These are phyloP conservation scores for Nilaparvata lugens DNA, from an alignment of 1,140 invertebrate species.

Conservation along the genomic window DNA sequence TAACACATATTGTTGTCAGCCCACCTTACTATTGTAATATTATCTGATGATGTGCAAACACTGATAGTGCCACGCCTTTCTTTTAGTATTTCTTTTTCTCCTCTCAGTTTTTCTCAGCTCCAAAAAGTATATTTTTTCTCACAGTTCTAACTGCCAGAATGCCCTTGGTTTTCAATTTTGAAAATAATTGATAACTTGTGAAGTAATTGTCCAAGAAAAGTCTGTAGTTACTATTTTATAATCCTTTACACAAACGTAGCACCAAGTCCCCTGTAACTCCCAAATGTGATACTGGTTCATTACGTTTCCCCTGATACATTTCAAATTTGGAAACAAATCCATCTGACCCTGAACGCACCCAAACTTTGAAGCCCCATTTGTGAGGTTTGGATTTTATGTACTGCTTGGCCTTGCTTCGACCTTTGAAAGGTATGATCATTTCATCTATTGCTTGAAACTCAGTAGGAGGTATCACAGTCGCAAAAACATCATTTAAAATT, in stretches of 20 bases:
- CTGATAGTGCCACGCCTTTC: no score
- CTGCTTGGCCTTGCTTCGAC: conserved; percentile 13
- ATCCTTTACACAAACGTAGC: conserved; percentile 10
- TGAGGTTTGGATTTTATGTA: conserved; percentile 31
- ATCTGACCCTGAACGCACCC: conserved; percentile 13
- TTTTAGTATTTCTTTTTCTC: no score
- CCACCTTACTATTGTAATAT: no score
- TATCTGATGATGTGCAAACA: no score
- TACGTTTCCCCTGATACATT: conserved; percentile 21
- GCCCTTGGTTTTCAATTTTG: no score
- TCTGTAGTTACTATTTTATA: conserved; percentile 19
- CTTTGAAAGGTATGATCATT: conserved; percentile 24
- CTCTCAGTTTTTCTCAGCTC: no score
- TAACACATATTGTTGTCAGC: no score
- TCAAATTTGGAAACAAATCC: conserved; percentile 25
- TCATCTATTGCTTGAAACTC: conserved; percentile 26
- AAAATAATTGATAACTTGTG: no score
- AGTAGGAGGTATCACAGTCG: conserved; percentile 25
- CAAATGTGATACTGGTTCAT: neutral
- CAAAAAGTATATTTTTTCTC: no score
- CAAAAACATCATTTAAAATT: conserved; percentile 22
- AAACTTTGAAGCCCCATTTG: conserved; percentile 29
- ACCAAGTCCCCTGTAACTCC: conserved; percentile 15
- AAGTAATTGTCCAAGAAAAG: conserved; percentile 23
- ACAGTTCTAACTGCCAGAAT: no score